Conservation (phyloP, 2,113 vertebrate genomes). For the Caloenas nicobarica region DNA sequence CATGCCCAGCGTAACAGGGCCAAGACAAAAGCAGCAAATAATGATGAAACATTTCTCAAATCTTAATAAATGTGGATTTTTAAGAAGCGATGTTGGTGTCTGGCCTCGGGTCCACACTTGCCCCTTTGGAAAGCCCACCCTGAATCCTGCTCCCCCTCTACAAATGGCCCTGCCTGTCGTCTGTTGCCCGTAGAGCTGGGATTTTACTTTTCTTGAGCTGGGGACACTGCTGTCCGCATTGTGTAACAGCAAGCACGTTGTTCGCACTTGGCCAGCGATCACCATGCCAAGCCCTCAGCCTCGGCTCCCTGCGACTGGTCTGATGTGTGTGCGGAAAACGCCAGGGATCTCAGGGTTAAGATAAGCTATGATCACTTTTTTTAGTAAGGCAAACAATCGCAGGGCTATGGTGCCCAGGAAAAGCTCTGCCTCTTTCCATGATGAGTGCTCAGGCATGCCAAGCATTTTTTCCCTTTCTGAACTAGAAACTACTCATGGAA, state of each 20-base stretch:
- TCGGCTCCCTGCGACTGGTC: not conserved
- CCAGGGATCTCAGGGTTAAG: constrained; percentile 20
- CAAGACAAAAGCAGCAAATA: not conserved
- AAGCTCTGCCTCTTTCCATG: constrained; percentile 49
- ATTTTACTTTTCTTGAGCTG: not conserved
- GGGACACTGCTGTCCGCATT: rapidly evolving
- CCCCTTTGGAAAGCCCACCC: not conserved
- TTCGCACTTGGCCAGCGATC: not conserved
- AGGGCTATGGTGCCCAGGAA: not conserved
- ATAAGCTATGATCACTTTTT: not conserved
- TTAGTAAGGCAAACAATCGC: constrained; percentile 19
- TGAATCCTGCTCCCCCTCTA: not conserved
- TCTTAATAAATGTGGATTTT: not conserved
- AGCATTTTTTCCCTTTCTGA: constrained; percentile 58
- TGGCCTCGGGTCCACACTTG: not conserved
- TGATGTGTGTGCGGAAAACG: not conserved
- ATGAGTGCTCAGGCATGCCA: not conserved
- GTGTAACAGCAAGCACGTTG: not conserved
- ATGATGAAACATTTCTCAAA: not conserved
- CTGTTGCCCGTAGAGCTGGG: not conserved
- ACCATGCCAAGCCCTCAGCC: rapidly evolving
- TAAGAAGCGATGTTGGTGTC: not conserved
- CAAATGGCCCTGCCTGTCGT: not conserved
- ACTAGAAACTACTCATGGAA: not conserved
- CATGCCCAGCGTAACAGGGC: not conserved